Base-by-base conservation (phyloP, 2,113 vertebrate genomes). In the Baryphthengus martii region DNA sequence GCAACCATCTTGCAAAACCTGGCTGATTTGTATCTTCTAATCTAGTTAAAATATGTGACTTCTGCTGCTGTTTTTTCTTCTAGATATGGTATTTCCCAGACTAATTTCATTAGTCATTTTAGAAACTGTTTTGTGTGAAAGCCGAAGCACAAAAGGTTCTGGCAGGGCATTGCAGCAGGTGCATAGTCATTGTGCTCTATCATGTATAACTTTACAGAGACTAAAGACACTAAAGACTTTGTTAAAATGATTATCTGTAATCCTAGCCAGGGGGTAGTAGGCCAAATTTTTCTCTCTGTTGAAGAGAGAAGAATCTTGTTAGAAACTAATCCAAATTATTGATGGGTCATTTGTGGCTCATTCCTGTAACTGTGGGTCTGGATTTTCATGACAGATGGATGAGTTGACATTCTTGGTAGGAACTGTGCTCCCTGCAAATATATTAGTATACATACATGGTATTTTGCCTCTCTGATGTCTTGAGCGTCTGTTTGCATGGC, bases 401-500 rank as follows among this genome's bases (percentile, higher is more conserved):
- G 65, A 91, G 17, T 49, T 90, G 72, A 96, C 52, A 81, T 94
- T 92, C 88, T 91, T 92, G 47, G 71, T 90, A 80, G 82, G 82
- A 88, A 40, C 26, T 86, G 61, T 29, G 59, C 72, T 93, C 72
- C 73, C 92, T 90, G 76, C 39, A 92, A 96, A 86, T 74, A 68
- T 44, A 31, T 81, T 74, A 71, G 59, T 50, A 81, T 65, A 83
- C 52, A 68, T 93, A 88, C 68, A 49, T 67, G 52, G 37, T 94
- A 76, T 96, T 96, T 95, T 88, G 81, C 58, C 70, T 94, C 63
- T 94, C 68, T 77, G 79, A 94, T 95, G 90, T 78, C 61, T 6
- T 40, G 19, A 76, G 84, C 8, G 68, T 93, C 92, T 97, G 92
- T 84, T 96, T 83, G 65, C 61, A 86, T 96, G 93, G 92, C 95